phyloP scores from a whole-genome alignment of 2,113 vertebrate species.

The Pogona vitticeps region DNA sequence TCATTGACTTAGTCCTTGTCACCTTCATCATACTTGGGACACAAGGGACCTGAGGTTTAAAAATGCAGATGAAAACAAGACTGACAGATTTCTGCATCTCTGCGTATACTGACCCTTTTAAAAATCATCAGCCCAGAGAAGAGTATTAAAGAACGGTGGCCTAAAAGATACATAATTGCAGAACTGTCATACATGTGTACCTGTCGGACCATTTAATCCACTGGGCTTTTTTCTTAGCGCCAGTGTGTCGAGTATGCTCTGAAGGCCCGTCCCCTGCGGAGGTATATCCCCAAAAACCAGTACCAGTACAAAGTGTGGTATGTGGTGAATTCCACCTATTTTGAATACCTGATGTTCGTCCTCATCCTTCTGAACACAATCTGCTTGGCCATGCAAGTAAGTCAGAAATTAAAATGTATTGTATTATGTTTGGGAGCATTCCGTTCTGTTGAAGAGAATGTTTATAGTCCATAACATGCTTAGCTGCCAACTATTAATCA shows the following conservation, averaged over 20 bases:
- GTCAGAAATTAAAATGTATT: constrained; percentile 38
- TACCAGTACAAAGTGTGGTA: constrained; percentile 99
- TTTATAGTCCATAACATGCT: neutral
- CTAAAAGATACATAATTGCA: neutral
- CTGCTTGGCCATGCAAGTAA: constrained; percentile 99
- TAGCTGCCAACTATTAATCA: neutral
- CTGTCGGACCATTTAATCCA: neutral
- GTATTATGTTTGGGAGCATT: neutral
- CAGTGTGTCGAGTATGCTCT: constrained; percentile 98
- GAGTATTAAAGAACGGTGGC: neutral
- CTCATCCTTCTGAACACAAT: constrained; percentile 99
- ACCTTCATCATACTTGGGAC: no score
- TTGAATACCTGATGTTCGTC: constrained; percentile 99
- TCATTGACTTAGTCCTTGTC: no score
- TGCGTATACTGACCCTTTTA: neutral
- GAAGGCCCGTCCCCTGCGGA: constrained; percentile 91
- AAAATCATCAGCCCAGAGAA: neutral
- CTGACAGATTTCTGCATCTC: neutral
- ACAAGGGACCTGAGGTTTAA: no score
- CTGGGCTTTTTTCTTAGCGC: constrained; percentile 69
- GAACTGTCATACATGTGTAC: neutral
- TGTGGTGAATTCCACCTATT: constrained; percentile 99
- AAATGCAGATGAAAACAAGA: neutral
- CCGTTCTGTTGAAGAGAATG: neutral
- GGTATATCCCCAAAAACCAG: constrained; percentile 98